These are phyloP conservation scores for Philotrypesis tridentata DNA, from an alignment of 1,140 invertebrate genomes.

Conservation along the genomic window DNA sequence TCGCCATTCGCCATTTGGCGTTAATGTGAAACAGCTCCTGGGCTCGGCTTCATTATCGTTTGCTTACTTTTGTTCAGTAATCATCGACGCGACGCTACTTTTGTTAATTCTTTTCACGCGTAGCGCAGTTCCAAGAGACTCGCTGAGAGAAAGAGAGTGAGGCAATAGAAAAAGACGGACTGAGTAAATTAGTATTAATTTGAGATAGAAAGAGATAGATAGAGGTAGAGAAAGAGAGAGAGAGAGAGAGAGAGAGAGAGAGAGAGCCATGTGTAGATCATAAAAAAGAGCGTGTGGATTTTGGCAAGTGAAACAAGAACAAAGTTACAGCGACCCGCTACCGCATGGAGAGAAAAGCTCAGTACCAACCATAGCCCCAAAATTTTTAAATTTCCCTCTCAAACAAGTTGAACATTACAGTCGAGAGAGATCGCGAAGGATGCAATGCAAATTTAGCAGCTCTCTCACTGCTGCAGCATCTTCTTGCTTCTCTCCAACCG, in stretches of 20 bases:
- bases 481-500: not conserved
- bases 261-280: not conserved
- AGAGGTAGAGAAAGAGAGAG: not conserved
- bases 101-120: not conserved
- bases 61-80: slow-evolving; percentile 37
- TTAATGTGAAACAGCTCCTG: slow-evolving; percentile 5
- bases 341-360: slow-evolving; percentile 12
- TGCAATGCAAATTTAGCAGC: not conserved
- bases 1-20: too few relatives aligned
- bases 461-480: not conserved
- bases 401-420: not conserved
- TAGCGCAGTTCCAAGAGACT: slow-evolving; percentile 4
- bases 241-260: not conserved
- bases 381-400: not conserved
- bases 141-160: slow-evolving; percentile 50
- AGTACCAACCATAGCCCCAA: not conserved
- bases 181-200: slow-evolving; percentile 32
- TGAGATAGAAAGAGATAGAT: slow-evolving; percentile 19
- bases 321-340: not conserved
- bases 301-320: slow-evolving; percentile 5
- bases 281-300: slow-evolving; percentile 15
- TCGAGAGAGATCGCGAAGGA: not conserved
- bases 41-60: slow-evolving; percentile 31
- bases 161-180: slow-evolving; percentile 40
- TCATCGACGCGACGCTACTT: slow-evolving; percentile 18